Conservation (phyloP, 2,797 vertebrate species). For the Dromococcyx pavoninus region DNA sequence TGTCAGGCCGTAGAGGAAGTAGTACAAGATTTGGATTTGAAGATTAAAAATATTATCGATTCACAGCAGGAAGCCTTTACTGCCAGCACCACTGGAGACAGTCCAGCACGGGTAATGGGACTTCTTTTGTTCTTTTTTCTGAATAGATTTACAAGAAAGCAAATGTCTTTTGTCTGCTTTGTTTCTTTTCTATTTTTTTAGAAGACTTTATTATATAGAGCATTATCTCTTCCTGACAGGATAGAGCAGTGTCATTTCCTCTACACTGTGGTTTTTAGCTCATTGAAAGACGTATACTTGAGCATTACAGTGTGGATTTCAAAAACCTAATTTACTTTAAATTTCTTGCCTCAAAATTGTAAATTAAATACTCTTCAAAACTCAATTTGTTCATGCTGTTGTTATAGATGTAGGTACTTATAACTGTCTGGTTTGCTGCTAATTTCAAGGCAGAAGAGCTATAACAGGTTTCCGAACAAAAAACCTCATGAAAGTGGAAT, state of each 20-base stretch:
- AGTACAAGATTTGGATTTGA: slow-evolving; percentile 82
- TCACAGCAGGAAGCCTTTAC: slow-evolving; percentile 67
- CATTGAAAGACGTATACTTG: slow-evolving; percentile 17
- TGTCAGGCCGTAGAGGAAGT: slow-evolving; percentile 80
- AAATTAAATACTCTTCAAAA: background rate
- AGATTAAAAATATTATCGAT: slow-evolving; percentile 83
- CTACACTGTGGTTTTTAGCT: background rate
- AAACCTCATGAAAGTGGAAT: background rate
- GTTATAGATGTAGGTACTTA: background rate
- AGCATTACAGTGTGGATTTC: slow-evolving; percentile 39
- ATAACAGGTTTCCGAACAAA: background rate
- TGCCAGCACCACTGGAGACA: slow-evolving; percentile 78
- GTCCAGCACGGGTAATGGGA: slow-evolving; percentile 89
- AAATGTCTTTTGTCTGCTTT: slow-evolving; percentile 9
- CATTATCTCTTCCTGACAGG: slow-evolving; percentile 3
- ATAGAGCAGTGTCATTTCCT: slow-evolving; percentile 38
- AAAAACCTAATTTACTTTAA: background rate
- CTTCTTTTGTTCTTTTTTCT: slow-evolving; percentile 59
- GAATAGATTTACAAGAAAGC: slow-evolving; percentile 39
- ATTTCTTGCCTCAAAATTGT: background rate
- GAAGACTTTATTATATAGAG: background rate
- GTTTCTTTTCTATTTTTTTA: background rate
- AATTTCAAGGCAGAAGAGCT: background rate
- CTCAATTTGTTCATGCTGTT: background rate
- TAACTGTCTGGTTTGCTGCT: background rate